Evolutionary conservation across 2,113 vertebrate species (phyloP), one percentile per base, ranked within the genome.

Genomic region (Cariama cristata): DNA sequence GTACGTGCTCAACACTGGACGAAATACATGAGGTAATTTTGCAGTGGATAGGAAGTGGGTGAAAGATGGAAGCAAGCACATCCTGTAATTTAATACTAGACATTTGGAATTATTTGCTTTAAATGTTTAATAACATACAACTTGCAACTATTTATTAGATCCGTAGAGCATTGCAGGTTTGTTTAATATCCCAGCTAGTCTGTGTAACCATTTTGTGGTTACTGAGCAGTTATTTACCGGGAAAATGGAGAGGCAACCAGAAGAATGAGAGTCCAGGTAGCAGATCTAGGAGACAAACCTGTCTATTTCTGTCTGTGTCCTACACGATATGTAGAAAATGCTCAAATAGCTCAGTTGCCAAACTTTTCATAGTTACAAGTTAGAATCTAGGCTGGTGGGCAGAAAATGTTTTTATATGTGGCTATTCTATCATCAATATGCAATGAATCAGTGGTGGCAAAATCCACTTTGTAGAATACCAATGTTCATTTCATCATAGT

Each of bases 381-480:
- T 58, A 79, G n/a, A 81, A 90, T 62, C 64, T 21, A 58, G 17
- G 42, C 28, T 42, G 75, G 50, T 33, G 23, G 23, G 19, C 27
- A 93, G 58, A 53, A 82, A 58, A 53, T 9, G 3, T 32, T 91
- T 69, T 66, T 62, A 8, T 74, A 33, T 53, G 12, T 24, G 9
- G 52, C 60, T 74, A 18, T 90, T 85, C 56, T 79, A 22, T 71
- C 33, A 79, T 80, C 55, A 69, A 26, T 60, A 4, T 66, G 30
- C 24, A 91, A 91, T 55, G 76, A 81, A 80, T 79, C 47, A 62
- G 32, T n/a, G 32, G 20, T 85, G 67, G 49, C 27, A 93, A 94
- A 94, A 85, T 87, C 50, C 17, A 38, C 55, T 79, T 67, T 26
- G 14, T 14, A 35, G 64, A 79, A 21, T 30, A 72, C 3, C 3